These are phyloP conservation scores for Dasypus novemcinctus DNA, from an alignment of 2,113 vertebrate species.

Conservation along the genomic window DNA sequence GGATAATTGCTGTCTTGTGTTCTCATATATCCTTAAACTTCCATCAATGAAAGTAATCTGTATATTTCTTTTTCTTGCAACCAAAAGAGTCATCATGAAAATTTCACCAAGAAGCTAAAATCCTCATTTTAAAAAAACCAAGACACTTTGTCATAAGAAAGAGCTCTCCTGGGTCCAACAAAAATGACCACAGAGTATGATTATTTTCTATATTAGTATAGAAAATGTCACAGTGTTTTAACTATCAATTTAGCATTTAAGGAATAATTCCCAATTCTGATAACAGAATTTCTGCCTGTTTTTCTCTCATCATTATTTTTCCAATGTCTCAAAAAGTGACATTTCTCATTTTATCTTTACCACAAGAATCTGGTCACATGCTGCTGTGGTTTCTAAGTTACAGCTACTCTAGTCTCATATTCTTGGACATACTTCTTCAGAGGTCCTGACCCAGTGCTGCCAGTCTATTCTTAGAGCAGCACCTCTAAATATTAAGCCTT, in stretches of 20 bases:
- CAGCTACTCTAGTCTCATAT: conserved; percentile 13
- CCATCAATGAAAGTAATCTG: conserved; percentile 4
- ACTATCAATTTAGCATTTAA: conserved; percentile 62
- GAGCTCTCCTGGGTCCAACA: background rate
- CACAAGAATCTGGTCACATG: conserved; percentile 59
- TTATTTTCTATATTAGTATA: conserved; percentile 57
- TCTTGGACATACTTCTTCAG: conserved; percentile 42
- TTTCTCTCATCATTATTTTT: conserved; percentile 70
- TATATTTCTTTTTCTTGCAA: conserved; percentile 12
- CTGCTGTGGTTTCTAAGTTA: conserved; percentile 51
- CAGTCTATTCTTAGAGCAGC: conserved; percentile 31
- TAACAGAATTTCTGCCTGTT: conserved; percentile 63
- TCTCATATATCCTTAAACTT: conserved; percentile 43
- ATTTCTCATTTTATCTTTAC: conserved; percentile 57
- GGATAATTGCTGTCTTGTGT: background rate
- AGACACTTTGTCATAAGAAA: conserved; percentile 40
- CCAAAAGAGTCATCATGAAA: background rate
- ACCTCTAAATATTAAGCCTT: conserved; percentile 39
- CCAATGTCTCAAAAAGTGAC: conserved; percentile 63
- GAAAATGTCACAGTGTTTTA: conserved; percentile 50
- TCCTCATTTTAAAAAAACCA: conserved; percentile 30
- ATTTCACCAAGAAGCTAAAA: conserved; percentile 49
- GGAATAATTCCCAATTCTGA: conserved; percentile 57
- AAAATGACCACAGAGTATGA: conserved; percentile 35
- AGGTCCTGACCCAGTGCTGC: background rate